Conservation (phyloP, 1,140 invertebrate species). For the Rhizoglyphus robini region DNA sequence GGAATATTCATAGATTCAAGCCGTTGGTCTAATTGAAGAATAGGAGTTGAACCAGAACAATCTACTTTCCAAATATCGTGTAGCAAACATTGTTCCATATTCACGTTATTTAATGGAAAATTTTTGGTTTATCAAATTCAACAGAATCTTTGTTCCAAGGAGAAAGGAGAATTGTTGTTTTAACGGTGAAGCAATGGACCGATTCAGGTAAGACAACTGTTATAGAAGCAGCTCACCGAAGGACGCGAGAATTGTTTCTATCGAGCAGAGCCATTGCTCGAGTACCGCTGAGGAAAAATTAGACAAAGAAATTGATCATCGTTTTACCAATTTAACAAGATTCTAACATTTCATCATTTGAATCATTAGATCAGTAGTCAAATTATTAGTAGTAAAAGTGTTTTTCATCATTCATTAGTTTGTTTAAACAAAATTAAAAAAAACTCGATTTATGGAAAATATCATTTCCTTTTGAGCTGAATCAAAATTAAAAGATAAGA, state of each 20-base stretch:
- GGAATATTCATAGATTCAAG: background rate
- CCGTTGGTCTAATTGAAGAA: background rate
- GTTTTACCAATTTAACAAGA: too few relatives aligned
- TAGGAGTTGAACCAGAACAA: background rate
- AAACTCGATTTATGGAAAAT: background rate
- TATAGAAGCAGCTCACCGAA: background rate
- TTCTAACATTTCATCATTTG: too few relatives aligned
- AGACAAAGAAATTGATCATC: too few relatives aligned
- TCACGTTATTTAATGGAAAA: background rate
- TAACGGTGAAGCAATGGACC: background rate
- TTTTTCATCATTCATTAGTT: too few relatives aligned
- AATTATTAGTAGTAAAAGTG: too few relatives aligned
- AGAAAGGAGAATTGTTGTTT: background rate
- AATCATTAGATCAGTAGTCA: too few relatives aligned
- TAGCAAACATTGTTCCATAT: background rate
- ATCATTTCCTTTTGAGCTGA: too few relatives aligned
- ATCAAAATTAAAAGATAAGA: too few relatives aligned
- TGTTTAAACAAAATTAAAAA: too few relatives aligned
- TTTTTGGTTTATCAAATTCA: slow-evolving; percentile 1
- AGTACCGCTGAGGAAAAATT: background rate
- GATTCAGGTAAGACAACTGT: background rate
- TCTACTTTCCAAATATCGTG: background rate
- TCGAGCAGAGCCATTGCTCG: background rate
- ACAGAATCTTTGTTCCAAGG: background rate
- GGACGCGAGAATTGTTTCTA: background rate